These are phyloP conservation scores for Gymnosoma rotundatum DNA, from an alignment of 2,888 invertebrate genomes.

Conservation along the genomic window DNA sequence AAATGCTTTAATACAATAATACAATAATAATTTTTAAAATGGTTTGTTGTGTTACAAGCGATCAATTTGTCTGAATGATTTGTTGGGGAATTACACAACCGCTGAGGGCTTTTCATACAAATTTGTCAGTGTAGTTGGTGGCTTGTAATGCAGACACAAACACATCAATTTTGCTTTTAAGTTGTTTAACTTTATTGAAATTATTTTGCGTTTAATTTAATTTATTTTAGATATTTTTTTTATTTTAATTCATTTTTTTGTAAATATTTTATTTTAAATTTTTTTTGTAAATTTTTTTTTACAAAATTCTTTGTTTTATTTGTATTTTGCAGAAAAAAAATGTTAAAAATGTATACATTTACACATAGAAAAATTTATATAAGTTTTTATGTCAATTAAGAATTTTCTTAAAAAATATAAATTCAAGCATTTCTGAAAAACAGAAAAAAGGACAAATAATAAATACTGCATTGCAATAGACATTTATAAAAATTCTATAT, in stretches of 20 bases:
- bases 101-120: too few relatives aligned
- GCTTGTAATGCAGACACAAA: too few relatives aligned
- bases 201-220: conserved; percentile 44
- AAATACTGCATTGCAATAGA: conserved; percentile 55
- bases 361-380: neutral
- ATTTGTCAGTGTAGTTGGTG: too few relatives aligned
- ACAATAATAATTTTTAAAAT: conserved; percentile 3
- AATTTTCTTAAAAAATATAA: neutral
- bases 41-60: conserved; percentile 13
- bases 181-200: conserved; percentile 17
- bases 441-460: conserved; percentile 1
- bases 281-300: conserved; percentile 7
- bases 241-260: neutral
- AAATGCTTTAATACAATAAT: neutral
- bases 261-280: conserved; percentile 27
- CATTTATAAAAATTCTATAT: conserved; percentile 50
- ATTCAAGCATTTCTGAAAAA: conserved; percentile 52
- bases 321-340: conserved; percentile 22
- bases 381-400: neutral
- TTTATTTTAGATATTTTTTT: conserved; percentile 32
- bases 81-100: too few relatives aligned
- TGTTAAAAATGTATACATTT: neutral
- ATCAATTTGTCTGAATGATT: too few relatives aligned
- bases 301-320: conserved; percentile 25
- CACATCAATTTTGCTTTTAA: conserved; percentile 7